phyloP scores from a whole-genome alignment of 1,140 invertebrate genomes.

The Neotoxoptera formosana region DNA sequence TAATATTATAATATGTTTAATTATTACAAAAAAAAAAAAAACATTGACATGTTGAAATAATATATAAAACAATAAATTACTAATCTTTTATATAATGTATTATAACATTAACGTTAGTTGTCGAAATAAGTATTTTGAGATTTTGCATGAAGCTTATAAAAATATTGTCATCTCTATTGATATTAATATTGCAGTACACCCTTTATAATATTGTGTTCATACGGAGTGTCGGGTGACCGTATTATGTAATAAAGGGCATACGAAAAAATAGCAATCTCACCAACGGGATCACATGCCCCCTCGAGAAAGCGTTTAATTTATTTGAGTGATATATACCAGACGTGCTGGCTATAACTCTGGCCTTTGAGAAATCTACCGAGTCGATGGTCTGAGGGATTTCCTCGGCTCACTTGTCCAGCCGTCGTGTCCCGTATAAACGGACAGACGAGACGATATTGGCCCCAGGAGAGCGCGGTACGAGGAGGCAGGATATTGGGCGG shows the following conservation, averaged over 20 bases:
- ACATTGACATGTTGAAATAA: no score
- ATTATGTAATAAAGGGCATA: not conserved
- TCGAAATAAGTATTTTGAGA: not conserved
- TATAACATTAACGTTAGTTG: no score
- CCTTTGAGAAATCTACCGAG: slow-evolving; percentile 27
- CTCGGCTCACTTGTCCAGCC: not conserved
- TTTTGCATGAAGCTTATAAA: not conserved
- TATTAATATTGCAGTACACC: not conserved
- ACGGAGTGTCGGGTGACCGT: not conserved
- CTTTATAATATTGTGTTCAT: not conserved
- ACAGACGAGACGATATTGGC: slow-evolving; percentile 33
- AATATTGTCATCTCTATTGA: not conserved
- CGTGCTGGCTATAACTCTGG: slow-evolving; percentile 2
- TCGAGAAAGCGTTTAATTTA: slow-evolving; percentile 49
- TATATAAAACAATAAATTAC: not conserved
- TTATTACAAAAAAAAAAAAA: not conserved
- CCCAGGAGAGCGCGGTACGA: not conserved
- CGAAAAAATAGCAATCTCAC: slow-evolving; percentile 19
- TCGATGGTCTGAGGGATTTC: not conserved
- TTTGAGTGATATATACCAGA: slow-evolving; percentile 40
- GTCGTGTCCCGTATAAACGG: slow-evolving; percentile 23
- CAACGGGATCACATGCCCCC: not conserved
- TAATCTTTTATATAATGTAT: not conserved
- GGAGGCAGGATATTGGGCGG: not conserved
- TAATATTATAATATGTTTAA: not conserved